These are phyloP conservation scores for Amphipoea lucens DNA, from an alignment of 2,888 invertebrate species.

Conservation along the genomic window DNA sequence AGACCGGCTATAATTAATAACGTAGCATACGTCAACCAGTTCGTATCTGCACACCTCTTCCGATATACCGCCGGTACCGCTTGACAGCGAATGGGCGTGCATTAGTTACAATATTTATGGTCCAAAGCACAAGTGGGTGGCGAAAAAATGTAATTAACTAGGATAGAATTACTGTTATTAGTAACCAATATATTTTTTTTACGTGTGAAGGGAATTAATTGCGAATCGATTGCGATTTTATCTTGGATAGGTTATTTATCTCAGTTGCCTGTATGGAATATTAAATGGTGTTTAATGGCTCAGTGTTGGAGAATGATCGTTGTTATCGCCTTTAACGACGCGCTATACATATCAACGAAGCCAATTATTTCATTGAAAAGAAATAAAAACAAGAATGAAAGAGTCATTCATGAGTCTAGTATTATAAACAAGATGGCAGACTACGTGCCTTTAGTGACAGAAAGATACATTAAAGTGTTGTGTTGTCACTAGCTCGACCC, in stretches of 20 bases:
- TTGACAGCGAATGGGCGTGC: conserved; percentile 84
- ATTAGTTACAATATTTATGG: conserved; percentile 67
- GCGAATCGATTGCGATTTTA: conserved; percentile 52
- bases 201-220: conserved; percentile 55
- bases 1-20: conserved; percentile 76
- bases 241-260: conserved; percentile 45
- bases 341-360: conserved; percentile 23
- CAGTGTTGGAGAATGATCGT: conserved; percentile 17
- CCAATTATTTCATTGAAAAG: conserved; percentile 27
- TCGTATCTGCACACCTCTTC: conserved; percentile 76
- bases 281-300: conserved; percentile 44
- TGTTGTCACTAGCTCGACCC: too few species aligned
- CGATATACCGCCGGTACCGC: conserved; percentile 71
- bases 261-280: conserved; percentile 40
- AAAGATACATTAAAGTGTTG: not conserved
- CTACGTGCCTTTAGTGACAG: conserved; percentile 6
- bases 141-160: conserved; percentile 65
- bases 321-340: conserved; percentile 40
- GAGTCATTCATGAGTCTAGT: not conserved
- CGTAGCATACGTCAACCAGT: conserved; percentile 76
- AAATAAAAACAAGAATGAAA: conserved; percentile 44
- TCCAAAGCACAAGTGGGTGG: conserved; percentile 63
- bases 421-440: conserved; percentile 5
- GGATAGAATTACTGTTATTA: conserved; percentile 61
- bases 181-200: conserved; percentile 56